phyloP scores from a whole-genome alignment of 2,113 vertebrate species.

The Dolichotis patagonum region DNA sequence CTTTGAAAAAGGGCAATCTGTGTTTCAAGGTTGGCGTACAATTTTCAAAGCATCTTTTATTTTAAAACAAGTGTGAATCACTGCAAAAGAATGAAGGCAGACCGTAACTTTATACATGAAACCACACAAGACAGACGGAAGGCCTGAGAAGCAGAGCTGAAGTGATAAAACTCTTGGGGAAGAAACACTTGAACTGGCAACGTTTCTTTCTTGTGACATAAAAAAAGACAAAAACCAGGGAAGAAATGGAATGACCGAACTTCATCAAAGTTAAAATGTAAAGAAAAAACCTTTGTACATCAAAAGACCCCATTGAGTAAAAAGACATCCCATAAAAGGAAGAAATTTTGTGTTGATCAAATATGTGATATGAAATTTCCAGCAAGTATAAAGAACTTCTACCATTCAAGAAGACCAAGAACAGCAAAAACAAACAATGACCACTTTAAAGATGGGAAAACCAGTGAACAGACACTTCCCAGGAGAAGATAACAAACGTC shows the following conservation, averaged over 20 bases:
- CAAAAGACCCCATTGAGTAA: not conserved
- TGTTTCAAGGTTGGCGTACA: not conserved
- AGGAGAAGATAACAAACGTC: not conserved
- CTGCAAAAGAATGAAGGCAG: not conserved
- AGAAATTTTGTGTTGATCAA: not conserved
- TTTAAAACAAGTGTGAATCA: not conserved
- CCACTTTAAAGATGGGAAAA: not conserved
- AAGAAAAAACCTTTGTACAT: not conserved
- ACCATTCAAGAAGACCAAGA: not conserved
- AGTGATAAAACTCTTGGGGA: not conserved
- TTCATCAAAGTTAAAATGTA: not conserved
- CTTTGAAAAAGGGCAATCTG: not conserved
- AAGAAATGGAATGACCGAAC: too few relatives aligned
- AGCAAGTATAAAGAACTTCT: not conserved
- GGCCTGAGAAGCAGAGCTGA: rapidly evolving
- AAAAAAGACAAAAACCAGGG: not conserved
- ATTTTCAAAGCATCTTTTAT: not conserved
- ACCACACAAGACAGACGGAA: not conserved
- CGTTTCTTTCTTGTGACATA: not conserved
- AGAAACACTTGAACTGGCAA: not conserved
- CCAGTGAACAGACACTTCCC: not conserved
- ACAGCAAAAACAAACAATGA: not conserved
- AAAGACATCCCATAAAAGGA: not conserved
- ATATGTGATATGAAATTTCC: too few relatives aligned
- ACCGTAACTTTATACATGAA: rapidly evolving